Percentiles rank a stretch among this genome's conserved stretches.
These are phyloP conservation scores for Arenicola marina DNA, from an alignment of 2,888 invertebrate species.

Conservation along the genomic window DNA sequence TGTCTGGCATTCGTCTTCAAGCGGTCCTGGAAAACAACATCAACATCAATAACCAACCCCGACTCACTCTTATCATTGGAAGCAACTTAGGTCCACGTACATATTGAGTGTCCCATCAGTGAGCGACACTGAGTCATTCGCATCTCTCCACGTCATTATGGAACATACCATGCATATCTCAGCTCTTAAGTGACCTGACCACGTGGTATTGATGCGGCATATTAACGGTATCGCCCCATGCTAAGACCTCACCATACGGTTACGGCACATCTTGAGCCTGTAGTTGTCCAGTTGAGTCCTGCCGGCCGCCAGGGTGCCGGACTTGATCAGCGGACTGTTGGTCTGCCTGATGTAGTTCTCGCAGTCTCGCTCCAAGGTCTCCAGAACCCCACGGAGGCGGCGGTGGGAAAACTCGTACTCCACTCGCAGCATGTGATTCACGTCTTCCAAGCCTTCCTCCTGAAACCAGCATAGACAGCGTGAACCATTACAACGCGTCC, in stretches of 20 bases:
- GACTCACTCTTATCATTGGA: too few relatives aligned
- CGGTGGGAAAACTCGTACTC: slow-evolving; percentile 18
- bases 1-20: slow-evolving; percentile 10
- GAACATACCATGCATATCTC: too few relatives aligned
- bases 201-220: too few relatives aligned
- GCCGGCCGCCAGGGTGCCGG: slow-evolving; percentile 30
- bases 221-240: too few relatives aligned
- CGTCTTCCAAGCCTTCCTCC: slow-evolving; percentile 32
- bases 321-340: slow-evolving; percentile 21
- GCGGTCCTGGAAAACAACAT: slow-evolving; percentile 22
- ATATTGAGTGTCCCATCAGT: too few relatives aligned
- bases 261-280: slow-evolving; percentile 29
- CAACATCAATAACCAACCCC: too few relatives aligned
- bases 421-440: slow-evolving; percentile 20
- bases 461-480: too few relatives aligned
- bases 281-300: slow-evolving; percentile 37
- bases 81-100: too few relatives aligned
- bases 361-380: slow-evolving; percentile 19
- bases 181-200: too few relatives aligned
- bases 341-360: slow-evolving; percentile 26
- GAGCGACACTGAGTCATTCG: too few relatives aligned
- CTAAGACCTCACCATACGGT: slow-evolving; percentile 27
- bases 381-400: slow-evolving; percentile 27
- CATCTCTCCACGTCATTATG: too few relatives aligned
- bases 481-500: too few relatives aligned